A percentile compares a stretch with the other conserved stretches of the same genome.
These are phyloP conservation scores for Clunio marinus DNA, from an alignment of 2,888 invertebrate species.

Conservation along the genomic window DNA sequence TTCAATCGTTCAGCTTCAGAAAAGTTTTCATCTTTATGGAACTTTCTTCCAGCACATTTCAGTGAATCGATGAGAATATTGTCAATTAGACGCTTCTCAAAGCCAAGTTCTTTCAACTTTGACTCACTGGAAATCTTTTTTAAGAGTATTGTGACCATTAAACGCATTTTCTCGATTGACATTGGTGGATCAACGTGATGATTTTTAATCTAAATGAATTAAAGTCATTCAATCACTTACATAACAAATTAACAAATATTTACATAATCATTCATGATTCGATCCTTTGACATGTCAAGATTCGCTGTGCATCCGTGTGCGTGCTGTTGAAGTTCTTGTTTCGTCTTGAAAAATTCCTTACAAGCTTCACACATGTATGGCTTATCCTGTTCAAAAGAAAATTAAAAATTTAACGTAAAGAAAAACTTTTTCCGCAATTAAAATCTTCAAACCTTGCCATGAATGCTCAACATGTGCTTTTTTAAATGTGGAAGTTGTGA, in stretches of 20 bases:
- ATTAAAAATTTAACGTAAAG: background rate
- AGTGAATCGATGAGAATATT: conserved; percentile 75
- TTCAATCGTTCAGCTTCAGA: conserved; percentile 63
- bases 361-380: conserved; percentile 75
- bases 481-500: conserved; percentile 82
- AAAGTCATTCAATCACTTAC: conserved; percentile 41
- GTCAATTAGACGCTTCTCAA: conserved; percentile 69
- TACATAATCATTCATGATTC: conserved; percentile 39
- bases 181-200: conserved; percentile 53
- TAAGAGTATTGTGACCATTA: conserved; percentile 72
- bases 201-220: conserved; percentile 48
- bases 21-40: conserved; percentile 57
- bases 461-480: conserved; percentile 81
- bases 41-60: conserved; percentile 64
- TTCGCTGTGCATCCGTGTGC: conserved; percentile 52
- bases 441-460: conserved; percentile 55
- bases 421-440: background rate
- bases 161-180: conserved; percentile 70
- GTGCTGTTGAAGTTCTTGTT: conserved; percentile 67
- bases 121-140: conserved; percentile 80
- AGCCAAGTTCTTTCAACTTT: conserved; percentile 71
- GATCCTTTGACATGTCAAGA: conserved; percentile 4
- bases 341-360: conserved; percentile 69
- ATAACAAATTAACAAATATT: background rate
- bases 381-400: conserved; percentile 52